These are phyloP conservation scores for Protonemura montana DNA, from an alignment of 2,888 invertebrate genomes.

Conservation along the genomic window DNA sequence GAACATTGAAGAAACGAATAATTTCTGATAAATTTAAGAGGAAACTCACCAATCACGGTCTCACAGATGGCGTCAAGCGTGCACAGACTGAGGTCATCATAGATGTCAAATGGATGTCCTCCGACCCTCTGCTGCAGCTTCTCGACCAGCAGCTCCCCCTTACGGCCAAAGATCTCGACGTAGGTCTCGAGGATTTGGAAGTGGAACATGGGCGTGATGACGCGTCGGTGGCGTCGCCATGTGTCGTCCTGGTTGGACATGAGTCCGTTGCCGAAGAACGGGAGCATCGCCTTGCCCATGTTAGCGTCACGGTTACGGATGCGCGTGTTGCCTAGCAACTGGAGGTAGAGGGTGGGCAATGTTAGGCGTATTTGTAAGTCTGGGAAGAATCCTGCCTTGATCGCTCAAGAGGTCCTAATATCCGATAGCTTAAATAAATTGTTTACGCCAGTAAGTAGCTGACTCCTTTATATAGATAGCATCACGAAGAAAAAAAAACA, in stretches of 20 bases:
- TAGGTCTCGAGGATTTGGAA: slow-evolving; percentile 44
- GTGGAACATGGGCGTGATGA: slow-evolving; percentile 44
- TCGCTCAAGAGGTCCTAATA: too few species aligned
- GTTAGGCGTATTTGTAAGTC: too few species aligned
- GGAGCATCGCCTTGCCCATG: slow-evolving; percentile 22
- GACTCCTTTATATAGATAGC: too few species aligned
- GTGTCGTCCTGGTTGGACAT: slow-evolving; percentile 30
- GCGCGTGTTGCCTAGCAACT: neutral
- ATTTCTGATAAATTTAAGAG: too few species aligned
- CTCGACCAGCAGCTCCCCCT: slow-evolving; percentile 38
- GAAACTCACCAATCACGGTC: slow-evolving; percentile 47
- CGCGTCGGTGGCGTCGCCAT: slow-evolving; percentile 44
- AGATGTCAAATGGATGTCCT: slow-evolving; percentile 39
- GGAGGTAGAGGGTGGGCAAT: neutral
- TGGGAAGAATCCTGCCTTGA: too few species aligned
- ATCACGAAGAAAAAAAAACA: too few species aligned
- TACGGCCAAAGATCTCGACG: slow-evolving; percentile 40
- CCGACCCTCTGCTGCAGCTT: slow-evolving; percentile 22
- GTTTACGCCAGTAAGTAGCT: too few species aligned
- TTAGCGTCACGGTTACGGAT: slow-evolving; percentile 17
- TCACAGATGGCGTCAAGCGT: slow-evolving; percentile 50
- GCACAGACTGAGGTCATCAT: slow-evolving; percentile 43
- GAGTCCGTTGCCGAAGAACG: slow-evolving; percentile 38
- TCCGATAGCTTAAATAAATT: too few species aligned
- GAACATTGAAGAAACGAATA: too few species aligned